Evolutionary conservation across 2,888 invertebrate species (phyloP).

Genomic region (Aspidiotus destructor): DNA sequence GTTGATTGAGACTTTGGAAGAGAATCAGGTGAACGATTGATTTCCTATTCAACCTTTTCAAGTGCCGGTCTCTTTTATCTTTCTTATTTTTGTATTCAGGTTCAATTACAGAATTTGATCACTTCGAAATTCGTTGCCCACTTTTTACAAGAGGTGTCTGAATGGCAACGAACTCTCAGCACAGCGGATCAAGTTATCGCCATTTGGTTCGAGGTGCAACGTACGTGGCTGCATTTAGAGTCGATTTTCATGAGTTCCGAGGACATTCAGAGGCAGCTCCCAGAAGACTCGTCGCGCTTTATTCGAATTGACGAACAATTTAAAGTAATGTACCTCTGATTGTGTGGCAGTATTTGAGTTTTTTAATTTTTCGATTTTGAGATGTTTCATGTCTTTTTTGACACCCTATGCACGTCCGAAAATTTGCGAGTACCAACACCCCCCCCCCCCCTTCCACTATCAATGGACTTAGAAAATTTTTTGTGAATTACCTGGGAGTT

Average conservation of each 20-base stretch:
- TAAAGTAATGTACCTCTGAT: conserved; percentile 49
- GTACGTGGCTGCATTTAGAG: conserved; percentile 94
- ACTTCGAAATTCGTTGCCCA: conserved; percentile 95
- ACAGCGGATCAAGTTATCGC: conserved; percentile 89
- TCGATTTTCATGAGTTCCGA: conserved; percentile 97
- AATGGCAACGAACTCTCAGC: conserved; percentile 86
- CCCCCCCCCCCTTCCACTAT: too few relatives aligned
- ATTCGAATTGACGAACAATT: conserved; percentile 84
- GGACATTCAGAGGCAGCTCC: conserved; percentile 87
- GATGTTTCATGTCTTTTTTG: too few relatives aligned
- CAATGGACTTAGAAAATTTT: too few relatives aligned
- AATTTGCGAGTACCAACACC: too few relatives aligned
- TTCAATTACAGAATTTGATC: conserved; percentile 89
- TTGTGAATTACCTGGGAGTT: too few relatives aligned
- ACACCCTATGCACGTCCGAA: too few relatives aligned
- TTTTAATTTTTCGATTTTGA: too few relatives aligned
- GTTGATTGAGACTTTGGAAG: conserved; percentile 91
- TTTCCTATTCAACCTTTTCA: too few relatives aligned
- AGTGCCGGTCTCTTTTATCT: not conserved
- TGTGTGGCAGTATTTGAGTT: not conserved
- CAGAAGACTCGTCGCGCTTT: conserved; percentile 86
- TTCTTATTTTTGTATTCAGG: conserved; percentile 45
- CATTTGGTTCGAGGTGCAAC: conserved; percentile 90
- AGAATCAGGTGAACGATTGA: conserved; percentile 68
- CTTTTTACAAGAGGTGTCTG: conserved; percentile 86